Evolutionary conservation across 2,113 vertebrate genomes (phyloP).

Genomic region (Daphoenositta chrysoptera): DNA sequence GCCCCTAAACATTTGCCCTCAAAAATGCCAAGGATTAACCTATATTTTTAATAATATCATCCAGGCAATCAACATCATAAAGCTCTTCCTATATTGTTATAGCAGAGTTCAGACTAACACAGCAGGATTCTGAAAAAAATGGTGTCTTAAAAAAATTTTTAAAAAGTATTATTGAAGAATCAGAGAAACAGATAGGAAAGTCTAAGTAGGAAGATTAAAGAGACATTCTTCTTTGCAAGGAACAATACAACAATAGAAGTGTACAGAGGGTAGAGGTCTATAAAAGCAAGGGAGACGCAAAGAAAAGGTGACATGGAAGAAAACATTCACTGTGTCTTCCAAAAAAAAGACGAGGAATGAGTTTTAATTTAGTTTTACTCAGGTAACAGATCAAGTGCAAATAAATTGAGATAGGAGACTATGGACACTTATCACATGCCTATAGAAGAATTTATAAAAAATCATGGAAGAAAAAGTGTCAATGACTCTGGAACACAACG

Average conservation of each 20-base stretch:
- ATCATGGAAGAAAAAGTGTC: background rate
- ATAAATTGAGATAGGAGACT: background rate
- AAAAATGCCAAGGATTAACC: background rate
- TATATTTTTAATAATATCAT: background rate
- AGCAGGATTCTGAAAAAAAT: background rate
- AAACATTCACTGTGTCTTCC: background rate
- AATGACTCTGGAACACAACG: background rate
- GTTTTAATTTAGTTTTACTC: background rate
- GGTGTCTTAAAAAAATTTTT: background rate
- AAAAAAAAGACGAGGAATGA: background rate
- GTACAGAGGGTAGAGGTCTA: fast-evolving
- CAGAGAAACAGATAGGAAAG: background rate
- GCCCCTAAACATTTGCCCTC: background rate
- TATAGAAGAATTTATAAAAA: background rate
- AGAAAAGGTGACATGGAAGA: background rate
- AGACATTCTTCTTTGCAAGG: background rate
- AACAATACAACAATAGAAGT: background rate
- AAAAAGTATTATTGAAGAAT: background rate
- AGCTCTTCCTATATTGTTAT: background rate
- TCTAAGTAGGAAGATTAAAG: background rate
- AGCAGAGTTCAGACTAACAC: background rate
- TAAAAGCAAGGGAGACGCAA: background rate
- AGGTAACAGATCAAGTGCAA: background rate
- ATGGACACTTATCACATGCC: too few species aligned
- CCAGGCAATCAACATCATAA: background rate